A percentile compares a stretch with the other conserved stretches of the same genome.
These are phyloP conservation scores for Amphiprion percula DNA, from an alignment of 2,113 vertebrate genomes.

Conservation along the genomic window DNA sequence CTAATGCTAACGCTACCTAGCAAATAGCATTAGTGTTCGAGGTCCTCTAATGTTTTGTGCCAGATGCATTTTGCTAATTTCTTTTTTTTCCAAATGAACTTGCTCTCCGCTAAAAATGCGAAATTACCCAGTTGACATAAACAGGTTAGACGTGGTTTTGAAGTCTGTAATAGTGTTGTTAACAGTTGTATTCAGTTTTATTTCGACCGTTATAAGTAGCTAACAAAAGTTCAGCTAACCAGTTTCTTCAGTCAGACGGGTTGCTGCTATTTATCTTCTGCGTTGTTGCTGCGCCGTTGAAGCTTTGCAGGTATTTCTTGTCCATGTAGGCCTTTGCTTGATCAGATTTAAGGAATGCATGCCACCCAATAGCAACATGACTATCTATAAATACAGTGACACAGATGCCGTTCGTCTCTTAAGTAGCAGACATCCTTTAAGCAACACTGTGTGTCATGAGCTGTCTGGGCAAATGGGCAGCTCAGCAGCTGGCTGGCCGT, in stretches of 20 bases:
- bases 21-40: constrained; percentile 29
- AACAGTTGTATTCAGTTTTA: constrained; percentile 2
- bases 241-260: neutral
- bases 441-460: constrained; percentile 17
- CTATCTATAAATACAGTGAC: constrained; percentile 64
- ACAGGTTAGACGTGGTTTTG: neutral
- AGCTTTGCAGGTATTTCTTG: constrained; percentile 11
- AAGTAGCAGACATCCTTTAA: constrained; percentile 14
- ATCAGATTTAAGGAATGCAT: constrained; percentile 49
- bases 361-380: constrained; percentile 43
- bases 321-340: constrained; percentile 23
- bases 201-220: constrained; percentile 45
- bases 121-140: too few species aligned
- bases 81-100: neutral
- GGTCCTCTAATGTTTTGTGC: constrained; percentile 33
- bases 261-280: neutral
- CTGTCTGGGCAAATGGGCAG: constrained; percentile 10
- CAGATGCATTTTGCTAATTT: neutral
- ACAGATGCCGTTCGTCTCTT: constrained; percentile 38
- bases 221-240: constrained; percentile 60
- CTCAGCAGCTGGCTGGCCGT: constrained; percentile 6
- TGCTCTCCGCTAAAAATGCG: neutral
- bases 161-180: constrained; percentile 1
- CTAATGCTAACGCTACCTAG: constrained; percentile 76
- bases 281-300: neutral